Evolutionary conservation across 2,888 invertebrate genomes (phyloP).

Genomic region (Ommatoiulus sabulosus): DNA sequence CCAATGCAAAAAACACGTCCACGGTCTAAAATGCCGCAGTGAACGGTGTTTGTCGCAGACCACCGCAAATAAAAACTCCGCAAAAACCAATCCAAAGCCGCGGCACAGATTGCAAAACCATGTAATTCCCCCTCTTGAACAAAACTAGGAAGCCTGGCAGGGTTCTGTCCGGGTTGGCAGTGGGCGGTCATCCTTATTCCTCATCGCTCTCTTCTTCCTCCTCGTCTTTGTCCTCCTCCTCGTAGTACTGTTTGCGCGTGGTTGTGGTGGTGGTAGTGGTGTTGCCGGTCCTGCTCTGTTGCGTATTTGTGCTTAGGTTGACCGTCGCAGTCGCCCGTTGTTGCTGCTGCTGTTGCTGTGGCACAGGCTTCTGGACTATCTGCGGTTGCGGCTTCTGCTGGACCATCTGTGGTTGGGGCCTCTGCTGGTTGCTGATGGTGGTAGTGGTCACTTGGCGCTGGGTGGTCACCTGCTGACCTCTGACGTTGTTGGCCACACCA

Average conservation of each 20-base stretch:
- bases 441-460: constrained; percentile 53
- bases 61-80: background rate
- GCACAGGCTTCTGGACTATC: constrained; percentile 5
- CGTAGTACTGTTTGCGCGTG: constrained; percentile 55
- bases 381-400: constrained; percentile 50
- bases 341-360: constrained; percentile 51
- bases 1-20: background rate
- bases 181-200: background rate
- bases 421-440: background rate
- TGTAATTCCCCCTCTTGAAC: background rate
- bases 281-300: background rate
- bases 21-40: background rate
- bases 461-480: background rate
- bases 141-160: background rate
- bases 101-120: background rate
- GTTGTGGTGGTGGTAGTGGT: constrained; percentile 53
- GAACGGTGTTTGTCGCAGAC: background rate
- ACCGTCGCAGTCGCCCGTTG: constrained; percentile 13
- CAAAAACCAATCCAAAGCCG: constrained; percentile 38
- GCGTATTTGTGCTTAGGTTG: constrained; percentile 31
- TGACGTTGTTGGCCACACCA: background rate
- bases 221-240: constrained; percentile 60
- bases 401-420: background rate
- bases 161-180: background rate
- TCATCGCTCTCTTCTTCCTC: constrained; percentile 56